Percentiles rank a stretch among this genome's conserved stretches.
Conservation (phyloP, 2,888 invertebrate species). For the Odontothrips loti region DNA sequence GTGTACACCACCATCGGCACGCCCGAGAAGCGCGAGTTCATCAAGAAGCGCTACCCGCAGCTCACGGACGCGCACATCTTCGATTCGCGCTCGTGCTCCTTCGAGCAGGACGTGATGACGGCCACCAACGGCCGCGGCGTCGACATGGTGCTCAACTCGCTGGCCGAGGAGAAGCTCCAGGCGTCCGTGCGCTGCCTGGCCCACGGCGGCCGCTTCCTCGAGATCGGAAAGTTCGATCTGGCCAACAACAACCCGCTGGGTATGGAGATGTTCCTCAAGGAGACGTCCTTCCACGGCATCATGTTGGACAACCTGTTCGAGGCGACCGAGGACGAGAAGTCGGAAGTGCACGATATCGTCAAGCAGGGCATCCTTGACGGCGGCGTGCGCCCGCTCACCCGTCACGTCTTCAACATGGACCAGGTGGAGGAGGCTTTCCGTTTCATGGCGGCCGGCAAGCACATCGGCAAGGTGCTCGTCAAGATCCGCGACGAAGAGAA, state of each 20-base stretch:
- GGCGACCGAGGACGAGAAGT: conserved; percentile 52
- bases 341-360: conserved; percentile 53
- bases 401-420: conserved; percentile 59
- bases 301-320: conserved; percentile 67
- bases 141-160: conserved; percentile 83
- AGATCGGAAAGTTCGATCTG: conserved; percentile 83
- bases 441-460: conserved; percentile 63
- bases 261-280: conserved; percentile 65
- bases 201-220: conserved; percentile 65
- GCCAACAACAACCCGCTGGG: conserved; percentile 60
- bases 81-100: conserved; percentile 79
- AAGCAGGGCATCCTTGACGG: conserved; percentile 61
- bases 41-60: conserved; percentile 57
- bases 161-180: conserved; percentile 85
- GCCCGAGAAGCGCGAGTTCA: conserved; percentile 58
- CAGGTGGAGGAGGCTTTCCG: conserved; percentile 68
- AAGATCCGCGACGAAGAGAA: conserved; percentile 53
- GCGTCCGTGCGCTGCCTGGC: conserved; percentile 62
- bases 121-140: conserved; percentile 84
- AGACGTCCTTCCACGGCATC: conserved; percentile 72
- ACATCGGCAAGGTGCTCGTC: conserved; percentile 71
- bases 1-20: conserved; percentile 70
- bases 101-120: conserved; percentile 77
- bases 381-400: conserved; percentile 63
- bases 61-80: conserved; percentile 66